Evolutionary conservation across 2,797 vertebrate species (phyloP), one percentile per base, ranked within the genome.

Genomic region (Chaetodon trifasciatus): DNA sequence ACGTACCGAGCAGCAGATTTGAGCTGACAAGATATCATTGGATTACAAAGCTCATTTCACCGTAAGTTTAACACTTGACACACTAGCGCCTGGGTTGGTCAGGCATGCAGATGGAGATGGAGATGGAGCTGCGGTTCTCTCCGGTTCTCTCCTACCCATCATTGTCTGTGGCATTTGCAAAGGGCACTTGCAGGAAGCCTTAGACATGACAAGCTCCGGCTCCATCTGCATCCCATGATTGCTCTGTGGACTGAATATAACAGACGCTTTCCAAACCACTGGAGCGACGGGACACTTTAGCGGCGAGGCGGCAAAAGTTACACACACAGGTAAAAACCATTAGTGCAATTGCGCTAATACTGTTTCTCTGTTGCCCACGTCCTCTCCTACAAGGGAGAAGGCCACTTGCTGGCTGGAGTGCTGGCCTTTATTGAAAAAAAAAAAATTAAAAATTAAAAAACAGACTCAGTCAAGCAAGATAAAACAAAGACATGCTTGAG

Each of bases 141-240:
- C 55, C 24, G 2, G 16, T 77, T 89, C 81, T 85, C 76, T 53
- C 55, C 82, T 63, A 72, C 84, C 78, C 88, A 82, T 84, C 84
- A 82, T 77, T 82, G 88, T 92, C 88, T 81, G 83, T 95, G 94
- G 91, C 94, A 95, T 96, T 95, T 95, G 78, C 83, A 92, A 94
- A 94, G 93, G 93, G 85, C 93, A 93, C 76, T 83, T 65, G 78
- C 74, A 84, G 80, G 85, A 90, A 91, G 86, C 85, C 72, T 83
- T 32, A 84, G 86, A 91, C 88, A 81, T 84, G 87, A 90, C 87
- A 76, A 87, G 89, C 81, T 82, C 89, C 19, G 70, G 80, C 84
- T 90, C 88, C 91, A 93, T 94, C 91, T 94, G 89, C 90, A 92
- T 93, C 86, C 86, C 71, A 52, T 86, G 83, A 91, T 89, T 94